These are phyloP conservation scores for Rhabdornis inornatus DNA, from an alignment of 2,113 vertebrate species.

Conservation along the genomic window DNA sequence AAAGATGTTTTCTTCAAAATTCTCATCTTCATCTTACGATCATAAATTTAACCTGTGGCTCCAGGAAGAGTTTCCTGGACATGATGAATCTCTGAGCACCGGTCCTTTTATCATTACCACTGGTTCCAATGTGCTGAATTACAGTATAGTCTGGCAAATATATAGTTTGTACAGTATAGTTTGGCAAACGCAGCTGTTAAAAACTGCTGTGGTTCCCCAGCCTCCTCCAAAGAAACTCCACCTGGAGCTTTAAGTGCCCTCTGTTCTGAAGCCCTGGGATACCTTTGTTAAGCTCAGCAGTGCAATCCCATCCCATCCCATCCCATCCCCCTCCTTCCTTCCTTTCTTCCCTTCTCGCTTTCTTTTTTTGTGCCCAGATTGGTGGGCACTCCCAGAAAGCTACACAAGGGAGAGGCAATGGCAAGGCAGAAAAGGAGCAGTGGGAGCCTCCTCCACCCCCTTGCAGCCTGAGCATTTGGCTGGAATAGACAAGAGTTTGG, in stretches of 20 bases:
- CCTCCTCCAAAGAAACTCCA: background rate
- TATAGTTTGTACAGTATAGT: background rate
- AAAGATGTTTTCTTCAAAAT: background rate
- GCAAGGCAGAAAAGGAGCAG: background rate
- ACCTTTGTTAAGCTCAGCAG: background rate
- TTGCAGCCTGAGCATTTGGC: rapidly evolving
- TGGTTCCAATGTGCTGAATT: background rate
- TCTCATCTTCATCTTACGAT: background rate
- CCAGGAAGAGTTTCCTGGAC: background rate
- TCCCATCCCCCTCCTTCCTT: too few species aligned
- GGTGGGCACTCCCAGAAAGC: rapidly evolving
- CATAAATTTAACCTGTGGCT: background rate
- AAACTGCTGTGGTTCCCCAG: background rate
- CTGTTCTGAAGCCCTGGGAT: background rate
- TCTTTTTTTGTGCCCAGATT: background rate
- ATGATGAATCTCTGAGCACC: background rate
- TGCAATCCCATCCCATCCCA: background rate
- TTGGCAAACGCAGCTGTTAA: background rate
- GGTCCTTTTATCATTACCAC: background rate
- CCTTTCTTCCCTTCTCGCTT: background rate
- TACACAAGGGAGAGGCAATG: background rate
- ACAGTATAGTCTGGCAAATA: too few species aligned
- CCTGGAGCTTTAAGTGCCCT: background rate
- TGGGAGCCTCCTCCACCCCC: rapidly evolving
- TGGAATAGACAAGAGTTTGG: background rate